A percentile compares a stretch with the other conserved stretches of the same genome.
These are phyloP conservation scores for Eolophus roseicapilla DNA, from an alignment of 2,113 vertebrate genomes.

Conservation along the genomic window DNA sequence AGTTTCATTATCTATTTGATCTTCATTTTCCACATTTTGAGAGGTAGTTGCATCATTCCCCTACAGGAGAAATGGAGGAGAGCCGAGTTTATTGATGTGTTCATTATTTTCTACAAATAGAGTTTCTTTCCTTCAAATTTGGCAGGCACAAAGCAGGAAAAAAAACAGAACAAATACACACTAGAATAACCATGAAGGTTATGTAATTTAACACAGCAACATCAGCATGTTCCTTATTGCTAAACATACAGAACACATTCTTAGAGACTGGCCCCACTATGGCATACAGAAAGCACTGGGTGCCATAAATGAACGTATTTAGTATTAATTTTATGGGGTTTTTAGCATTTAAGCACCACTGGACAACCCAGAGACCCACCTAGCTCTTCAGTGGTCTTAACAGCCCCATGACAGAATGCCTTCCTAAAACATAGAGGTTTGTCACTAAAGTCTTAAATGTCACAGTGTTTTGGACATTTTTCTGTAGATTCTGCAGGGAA, in stretches of 20 bases:
- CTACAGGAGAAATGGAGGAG: constrained; percentile 21
- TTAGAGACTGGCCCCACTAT: not conserved
- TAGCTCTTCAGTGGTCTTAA: not conserved
- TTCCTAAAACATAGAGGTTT: not conserved
- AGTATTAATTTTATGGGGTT: accelerated
- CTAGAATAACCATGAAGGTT: not conserved
- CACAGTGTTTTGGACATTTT: not conserved
- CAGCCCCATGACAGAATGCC: not conserved
- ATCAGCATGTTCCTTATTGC: not conserved
- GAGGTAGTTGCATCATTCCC: constrained; percentile 61
- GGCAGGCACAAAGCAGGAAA: not conserved
- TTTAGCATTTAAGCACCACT: not conserved
- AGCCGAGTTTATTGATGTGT: not conserved
- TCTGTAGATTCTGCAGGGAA: not conserved
- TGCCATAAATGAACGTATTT: not conserved
- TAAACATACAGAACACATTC: not conserved
- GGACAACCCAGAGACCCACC: not conserved
- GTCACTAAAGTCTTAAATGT: not conserved
- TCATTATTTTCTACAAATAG: not conserved
- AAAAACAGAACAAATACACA: not conserved
- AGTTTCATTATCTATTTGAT: constrained; percentile 54
- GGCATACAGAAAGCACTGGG: not conserved
- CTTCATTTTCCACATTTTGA: constrained; percentile 46
- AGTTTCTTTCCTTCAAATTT: not conserved
- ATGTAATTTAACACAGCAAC: not conserved